Percentiles rank a stretch among this genome's conserved stretches.
These are phyloP conservation scores for Lycopodina hypogea DNA, from an alignment of 37 sponge, comb jelly and placozoan genomes.

Conservation along the genomic window DNA sequence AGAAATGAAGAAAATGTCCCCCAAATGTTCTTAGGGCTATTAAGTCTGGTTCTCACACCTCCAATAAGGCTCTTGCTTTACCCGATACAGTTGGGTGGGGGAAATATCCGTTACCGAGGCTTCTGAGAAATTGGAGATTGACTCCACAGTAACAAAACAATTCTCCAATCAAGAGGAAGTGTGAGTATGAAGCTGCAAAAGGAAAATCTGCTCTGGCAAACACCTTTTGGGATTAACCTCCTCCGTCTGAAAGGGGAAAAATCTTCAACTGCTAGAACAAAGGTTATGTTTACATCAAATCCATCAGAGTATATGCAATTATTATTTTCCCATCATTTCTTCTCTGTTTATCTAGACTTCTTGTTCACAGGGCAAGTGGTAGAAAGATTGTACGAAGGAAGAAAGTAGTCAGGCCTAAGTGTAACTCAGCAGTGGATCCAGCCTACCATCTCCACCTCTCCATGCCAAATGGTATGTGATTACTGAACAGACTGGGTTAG, in stretches of 20 bases:
- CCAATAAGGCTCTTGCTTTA: neutral
- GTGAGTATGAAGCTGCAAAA: conserved; percentile 35
- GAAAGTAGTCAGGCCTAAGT: neutral
- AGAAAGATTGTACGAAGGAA: neutral
- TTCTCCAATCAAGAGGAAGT: neutral
- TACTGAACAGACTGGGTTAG: too few species aligned
- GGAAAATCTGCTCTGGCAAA: conserved; percentile 23
- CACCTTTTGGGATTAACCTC: conserved; percentile 13
- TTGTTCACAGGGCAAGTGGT: neutral
- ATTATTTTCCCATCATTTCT: neutral
- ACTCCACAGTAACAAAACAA: neutral
- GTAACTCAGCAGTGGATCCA: neutral
- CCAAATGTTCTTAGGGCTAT: too few species aligned
- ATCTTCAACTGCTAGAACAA: conserved; percentile 14
- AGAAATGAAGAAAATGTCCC: neutral
- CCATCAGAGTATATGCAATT: neutral
- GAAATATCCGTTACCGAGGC: neutral
- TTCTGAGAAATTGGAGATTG: neutral
- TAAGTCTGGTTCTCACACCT: neutral
- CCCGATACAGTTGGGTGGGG: conserved; percentile 27
- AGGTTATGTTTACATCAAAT: neutral
- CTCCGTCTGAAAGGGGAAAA: conserved; percentile 11
- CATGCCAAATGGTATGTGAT: neutral
- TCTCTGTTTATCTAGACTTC: neutral
- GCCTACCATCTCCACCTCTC: neutral